Evolutionary conservation across 2,113 vertebrate species (phyloP).

Genomic region (Cavia aperea): DNA sequence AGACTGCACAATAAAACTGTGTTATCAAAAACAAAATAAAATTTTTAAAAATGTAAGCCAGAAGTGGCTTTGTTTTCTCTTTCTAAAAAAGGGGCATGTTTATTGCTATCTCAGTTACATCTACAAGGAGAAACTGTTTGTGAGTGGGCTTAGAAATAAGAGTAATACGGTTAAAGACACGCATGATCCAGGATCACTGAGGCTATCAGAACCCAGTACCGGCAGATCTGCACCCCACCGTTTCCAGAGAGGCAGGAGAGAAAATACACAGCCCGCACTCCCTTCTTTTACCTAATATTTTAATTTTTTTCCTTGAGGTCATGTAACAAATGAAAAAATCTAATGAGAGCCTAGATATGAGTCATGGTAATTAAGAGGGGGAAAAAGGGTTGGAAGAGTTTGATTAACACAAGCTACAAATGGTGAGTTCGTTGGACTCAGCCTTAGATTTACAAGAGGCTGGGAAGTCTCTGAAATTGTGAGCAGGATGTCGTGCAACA

Average conservation of each 20-base stretch:
- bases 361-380: not conserved
- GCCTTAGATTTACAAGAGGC: not conserved
- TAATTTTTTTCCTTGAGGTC: not conserved
- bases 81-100: not conserved
- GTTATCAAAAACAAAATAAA: not conserved
- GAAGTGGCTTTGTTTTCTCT: slow-evolving; percentile 22
- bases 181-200: not conserved
- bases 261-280: not conserved
- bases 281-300: not conserved
- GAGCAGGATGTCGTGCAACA: not conserved
- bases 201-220: not conserved
- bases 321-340: not conserved
- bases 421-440: not conserved
- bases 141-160: not conserved
- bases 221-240: not conserved
- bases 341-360: not conserved
- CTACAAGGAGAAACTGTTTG: not conserved
- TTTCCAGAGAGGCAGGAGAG: not conserved
- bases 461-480: not conserved
- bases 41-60: not conserved
- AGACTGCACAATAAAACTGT: not conserved
- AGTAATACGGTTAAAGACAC: not conserved
- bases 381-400: not conserved
- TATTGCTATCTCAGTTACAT: not conserved
- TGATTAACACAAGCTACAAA: not conserved